Conservation (phyloP, 2,113 vertebrate genomes). For the Patagioenas fasciata region DNA sequence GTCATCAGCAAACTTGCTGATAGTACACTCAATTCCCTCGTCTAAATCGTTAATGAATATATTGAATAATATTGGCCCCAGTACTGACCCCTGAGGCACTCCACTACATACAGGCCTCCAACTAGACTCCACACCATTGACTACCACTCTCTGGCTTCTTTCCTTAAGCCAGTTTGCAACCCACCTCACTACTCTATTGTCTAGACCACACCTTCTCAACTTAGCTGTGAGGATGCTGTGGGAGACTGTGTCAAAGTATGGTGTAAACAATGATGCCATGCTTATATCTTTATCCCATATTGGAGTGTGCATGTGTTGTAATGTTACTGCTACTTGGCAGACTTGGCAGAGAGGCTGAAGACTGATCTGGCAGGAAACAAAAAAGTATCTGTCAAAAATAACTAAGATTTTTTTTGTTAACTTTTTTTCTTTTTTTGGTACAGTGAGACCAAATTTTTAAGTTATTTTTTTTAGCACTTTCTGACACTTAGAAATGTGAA, state of each 20-base stretch:
- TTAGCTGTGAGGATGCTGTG: too few relatives aligned
- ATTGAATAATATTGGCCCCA: too few relatives aligned
- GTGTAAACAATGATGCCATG: rapidly evolving
- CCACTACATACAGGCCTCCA: too few relatives aligned
- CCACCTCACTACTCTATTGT: too few relatives aligned
- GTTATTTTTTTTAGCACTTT: not conserved
- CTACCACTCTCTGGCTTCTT: too few relatives aligned
- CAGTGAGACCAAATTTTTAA: not conserved
- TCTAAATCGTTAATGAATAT: too few relatives aligned
- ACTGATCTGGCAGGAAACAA: not conserved
- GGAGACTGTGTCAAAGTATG: not conserved
- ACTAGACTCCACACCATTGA: too few relatives aligned
- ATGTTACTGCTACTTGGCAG: not conserved
- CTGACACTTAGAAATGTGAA: not conserved
- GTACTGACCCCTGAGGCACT: too few relatives aligned
- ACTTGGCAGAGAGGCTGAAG: not conserved
- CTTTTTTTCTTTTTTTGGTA: not conserved
- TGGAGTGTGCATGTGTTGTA: not conserved
- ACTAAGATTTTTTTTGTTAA: not conserved
- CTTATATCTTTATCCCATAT: not conserved
- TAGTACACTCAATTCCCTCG: too few relatives aligned
- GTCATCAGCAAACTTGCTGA: too few relatives aligned
- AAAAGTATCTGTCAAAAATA: not conserved
- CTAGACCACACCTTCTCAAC: too few relatives aligned
- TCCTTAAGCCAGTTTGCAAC: too few relatives aligned